A percentile compares a stretch with the other conserved stretches of the same genome.
Conservation (phyloP, 2,888 invertebrate species). For the Acanthoscelides obtectus region DNA sequence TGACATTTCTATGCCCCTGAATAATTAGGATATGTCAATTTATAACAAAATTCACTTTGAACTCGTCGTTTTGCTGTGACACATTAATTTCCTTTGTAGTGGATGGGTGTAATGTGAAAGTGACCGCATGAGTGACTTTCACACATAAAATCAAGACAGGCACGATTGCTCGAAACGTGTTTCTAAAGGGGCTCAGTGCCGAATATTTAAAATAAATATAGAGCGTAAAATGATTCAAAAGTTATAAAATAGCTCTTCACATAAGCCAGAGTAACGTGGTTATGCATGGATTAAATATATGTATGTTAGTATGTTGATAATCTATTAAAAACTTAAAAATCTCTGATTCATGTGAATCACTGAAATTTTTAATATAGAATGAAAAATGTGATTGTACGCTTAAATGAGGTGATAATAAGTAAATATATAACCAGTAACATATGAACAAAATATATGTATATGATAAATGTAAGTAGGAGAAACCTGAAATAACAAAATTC, state of each 20-base stretch:
- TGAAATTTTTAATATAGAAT: slow-evolving; percentile 9
- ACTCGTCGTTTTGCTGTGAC: too few relatives aligned
- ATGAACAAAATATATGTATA: slow-evolving; percentile 14
- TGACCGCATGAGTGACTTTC: slow-evolving; percentile 20
- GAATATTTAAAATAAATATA: slow-evolving; percentile 44
- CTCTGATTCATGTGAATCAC: slow-evolving; percentile 12
- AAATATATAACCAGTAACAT: slow-evolving; percentile 4
- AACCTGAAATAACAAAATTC: slow-evolving; percentile 14
- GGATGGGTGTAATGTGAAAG: slow-evolving; percentile 26
- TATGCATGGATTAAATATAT: slow-evolving; percentile 1
- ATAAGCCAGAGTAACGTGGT: slow-evolving; percentile 13
- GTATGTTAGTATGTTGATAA: neutral
- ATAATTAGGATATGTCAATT: neutral
- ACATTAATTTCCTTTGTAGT: slow-evolving; percentile 20
- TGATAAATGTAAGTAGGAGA: slow-evolving; percentile 15
- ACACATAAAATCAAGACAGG: slow-evolving; percentile 40
- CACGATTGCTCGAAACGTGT: slow-evolving; percentile 49
- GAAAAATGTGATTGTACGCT: slow-evolving; percentile 7
- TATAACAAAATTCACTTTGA: too few relatives aligned
- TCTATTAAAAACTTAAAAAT: slow-evolving; percentile 2
- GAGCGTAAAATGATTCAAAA: slow-evolving; percentile 31
- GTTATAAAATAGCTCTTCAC: slow-evolving; percentile 8
- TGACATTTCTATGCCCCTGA: neutral
- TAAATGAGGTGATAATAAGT: slow-evolving; percentile 11
- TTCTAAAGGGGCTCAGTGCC: slow-evolving; percentile 45